Evolutionary conservation across 2,113 vertebrate genomes (phyloP).

Genomic region (Semnornis frantzii): DNA sequence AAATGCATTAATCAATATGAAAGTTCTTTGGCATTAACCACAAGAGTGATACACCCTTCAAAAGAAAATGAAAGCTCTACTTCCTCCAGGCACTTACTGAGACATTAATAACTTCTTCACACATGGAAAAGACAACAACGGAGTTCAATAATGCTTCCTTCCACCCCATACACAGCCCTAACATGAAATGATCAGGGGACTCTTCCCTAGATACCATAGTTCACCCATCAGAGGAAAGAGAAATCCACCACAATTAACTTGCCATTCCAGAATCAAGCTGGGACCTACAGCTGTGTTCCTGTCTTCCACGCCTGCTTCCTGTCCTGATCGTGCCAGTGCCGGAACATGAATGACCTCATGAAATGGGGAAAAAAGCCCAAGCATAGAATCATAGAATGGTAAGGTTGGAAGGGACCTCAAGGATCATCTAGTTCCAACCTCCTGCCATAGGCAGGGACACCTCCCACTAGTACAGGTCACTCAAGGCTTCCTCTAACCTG

Average conservation of each 20-base stretch:
- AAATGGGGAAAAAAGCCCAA: not conserved
- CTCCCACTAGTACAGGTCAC: too few species aligned
- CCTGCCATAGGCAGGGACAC: too few species aligned
- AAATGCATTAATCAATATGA: not conserved
- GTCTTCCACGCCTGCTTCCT: not conserved
- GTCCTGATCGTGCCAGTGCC: not conserved
- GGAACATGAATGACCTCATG: not conserved
- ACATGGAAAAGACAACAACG: not conserved
- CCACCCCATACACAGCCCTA: not conserved
- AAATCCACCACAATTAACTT: not conserved
- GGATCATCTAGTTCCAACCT: too few species aligned
- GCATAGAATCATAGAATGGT: too few species aligned
- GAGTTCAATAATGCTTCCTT: not conserved
- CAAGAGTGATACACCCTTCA: not conserved
- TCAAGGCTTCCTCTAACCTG: too few species aligned
- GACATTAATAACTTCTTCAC: not conserved
- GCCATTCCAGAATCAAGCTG: not conserved
- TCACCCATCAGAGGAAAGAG: not conserved
- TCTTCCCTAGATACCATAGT: not conserved
- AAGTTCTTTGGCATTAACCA: not conserved
- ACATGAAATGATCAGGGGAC: not conserved
- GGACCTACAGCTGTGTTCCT: not conserved
- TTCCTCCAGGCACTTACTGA: not conserved
- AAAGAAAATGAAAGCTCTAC: not conserved
- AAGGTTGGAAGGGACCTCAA: too few species aligned